Evolutionary conservation across 1,140 invertebrate genomes (phyloP).

Genomic region (Plodia interpunctella): DNA sequence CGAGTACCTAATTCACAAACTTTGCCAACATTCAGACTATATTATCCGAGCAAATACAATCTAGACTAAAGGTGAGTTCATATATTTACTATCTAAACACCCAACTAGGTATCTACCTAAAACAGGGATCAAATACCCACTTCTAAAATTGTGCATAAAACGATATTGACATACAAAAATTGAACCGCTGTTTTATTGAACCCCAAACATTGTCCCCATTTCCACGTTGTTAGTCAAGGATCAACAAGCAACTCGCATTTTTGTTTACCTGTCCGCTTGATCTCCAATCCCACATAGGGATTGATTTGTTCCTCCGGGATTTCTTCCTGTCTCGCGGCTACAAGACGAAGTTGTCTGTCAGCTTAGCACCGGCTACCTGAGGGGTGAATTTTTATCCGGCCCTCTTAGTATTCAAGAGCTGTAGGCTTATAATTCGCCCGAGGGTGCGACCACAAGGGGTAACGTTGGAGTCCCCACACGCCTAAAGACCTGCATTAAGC

Average conservation of each 20-base stretch:
- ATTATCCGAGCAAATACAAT: not conserved
- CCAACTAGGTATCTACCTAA: not conserved
- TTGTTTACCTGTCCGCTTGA: slow-evolving; percentile 42
- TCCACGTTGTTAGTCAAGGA: slow-evolving; percentile 39
- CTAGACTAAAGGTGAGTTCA: not conserved
- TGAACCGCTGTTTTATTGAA: slow-evolving; percentile 24
- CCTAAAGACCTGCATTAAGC: slow-evolving; percentile 27
- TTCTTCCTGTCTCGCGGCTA: slow-evolving; percentile 37
- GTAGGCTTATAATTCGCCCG: slow-evolving; percentile 52
- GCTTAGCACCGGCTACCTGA: slow-evolving; percentile 54
- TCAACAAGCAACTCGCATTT: slow-evolving; percentile 38
- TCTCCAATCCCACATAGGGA: slow-evolving; percentile 42
- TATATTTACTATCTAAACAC: not conserved
- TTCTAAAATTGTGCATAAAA: slow-evolving; percentile 2
- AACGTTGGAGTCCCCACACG: slow-evolving; percentile 32
- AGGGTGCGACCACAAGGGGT: slow-evolving; percentile 44
- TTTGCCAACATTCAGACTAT: not conserved
- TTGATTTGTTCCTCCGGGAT: slow-evolving; percentile 50
- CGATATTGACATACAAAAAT: slow-evolving; percentile 11
- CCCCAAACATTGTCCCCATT: slow-evolving; percentile 26
- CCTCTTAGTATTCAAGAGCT: slow-evolving; percentile 55
- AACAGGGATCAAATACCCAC: not conserved
- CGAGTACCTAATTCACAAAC: not conserved
- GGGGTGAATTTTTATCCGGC: slow-evolving; percentile 52
- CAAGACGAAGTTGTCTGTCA: slow-evolving; percentile 46